Conservation (phyloP, 2,888 invertebrate genomes). For the Candidula unifasciata region DNA sequence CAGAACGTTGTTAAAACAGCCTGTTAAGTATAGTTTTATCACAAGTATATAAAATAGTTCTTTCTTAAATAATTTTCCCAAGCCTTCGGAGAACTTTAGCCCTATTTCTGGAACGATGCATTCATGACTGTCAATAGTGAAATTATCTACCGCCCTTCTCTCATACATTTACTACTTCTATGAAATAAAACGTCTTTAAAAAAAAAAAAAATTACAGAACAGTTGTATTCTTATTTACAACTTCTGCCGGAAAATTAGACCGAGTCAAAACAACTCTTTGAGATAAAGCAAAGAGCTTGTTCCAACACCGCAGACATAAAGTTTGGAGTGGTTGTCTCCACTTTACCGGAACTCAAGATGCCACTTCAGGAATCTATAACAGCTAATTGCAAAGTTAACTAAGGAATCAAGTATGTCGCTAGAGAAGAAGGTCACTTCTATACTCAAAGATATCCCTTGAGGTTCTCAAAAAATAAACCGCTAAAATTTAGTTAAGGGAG, state of each 20-base stretch:
- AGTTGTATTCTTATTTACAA: not conserved
- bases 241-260: not conserved
- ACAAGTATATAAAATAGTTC: too few relatives aligned
- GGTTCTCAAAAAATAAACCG: not conserved
- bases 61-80: too few relatives aligned
- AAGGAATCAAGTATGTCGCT: constrained; percentile 16
- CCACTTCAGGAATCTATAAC: constrained; percentile 24
- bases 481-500: constrained; percentile 6
- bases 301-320: not conserved
- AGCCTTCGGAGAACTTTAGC: too few relatives aligned
- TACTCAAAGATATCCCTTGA: not conserved
- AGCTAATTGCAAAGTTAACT: constrained; percentile 23
- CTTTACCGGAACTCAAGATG: constrained; percentile 3
- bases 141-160: not conserved
- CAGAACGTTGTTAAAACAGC: too few relatives aligned
- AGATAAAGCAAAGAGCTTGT: constrained; percentile 37
- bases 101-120: not conserved
- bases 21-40: too few relatives aligned
- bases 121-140: not conserved
- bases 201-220: not conserved
- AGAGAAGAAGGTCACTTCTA: constrained; percentile 12
- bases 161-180: not conserved
- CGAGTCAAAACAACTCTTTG: constrained; percentile 32
- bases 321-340: constrained; percentile 15
- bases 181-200: not conserved